These are phyloP conservation scores for Calidris pygmaea DNA, from an alignment of 2,113 vertebrate species.

Conservation along the genomic window DNA sequence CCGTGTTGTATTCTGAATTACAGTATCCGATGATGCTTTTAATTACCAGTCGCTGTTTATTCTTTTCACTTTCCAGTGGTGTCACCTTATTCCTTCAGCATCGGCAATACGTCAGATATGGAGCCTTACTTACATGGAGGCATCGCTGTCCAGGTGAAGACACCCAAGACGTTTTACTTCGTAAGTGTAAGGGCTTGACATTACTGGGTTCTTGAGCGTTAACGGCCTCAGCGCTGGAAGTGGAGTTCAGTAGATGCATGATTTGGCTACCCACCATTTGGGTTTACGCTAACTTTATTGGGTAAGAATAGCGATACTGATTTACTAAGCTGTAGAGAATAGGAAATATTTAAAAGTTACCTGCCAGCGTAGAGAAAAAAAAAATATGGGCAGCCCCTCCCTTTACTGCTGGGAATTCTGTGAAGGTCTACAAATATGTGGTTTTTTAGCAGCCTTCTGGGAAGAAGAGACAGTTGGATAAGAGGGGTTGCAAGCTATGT, in stretches of 20 bases:
- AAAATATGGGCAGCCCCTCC: background rate
- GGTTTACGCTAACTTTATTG: background rate
- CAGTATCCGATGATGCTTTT: background rate
- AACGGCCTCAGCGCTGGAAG: background rate
- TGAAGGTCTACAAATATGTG: background rate
- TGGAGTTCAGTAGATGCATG: background rate
- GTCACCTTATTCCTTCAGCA: conserved; percentile 91
- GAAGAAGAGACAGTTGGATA: background rate
- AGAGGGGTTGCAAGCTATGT: background rate
- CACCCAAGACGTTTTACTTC: conserved; percentile 85
- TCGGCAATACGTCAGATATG: conserved; percentile 87
- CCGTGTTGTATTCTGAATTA: background rate
- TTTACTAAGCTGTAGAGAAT: background rate
- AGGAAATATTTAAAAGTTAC: background rate
- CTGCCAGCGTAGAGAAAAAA: background rate
- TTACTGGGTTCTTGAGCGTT: fast-evolving
- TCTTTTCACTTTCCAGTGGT: conserved; percentile 78
- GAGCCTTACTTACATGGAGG: conserved; percentile 91
- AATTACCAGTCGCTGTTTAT: background rate
- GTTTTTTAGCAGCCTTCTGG: background rate
- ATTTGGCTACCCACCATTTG: background rate
- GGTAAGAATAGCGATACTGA: background rate
- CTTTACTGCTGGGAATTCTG: background rate
- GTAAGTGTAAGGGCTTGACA: conserved; percentile 79
- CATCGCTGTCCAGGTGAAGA: conserved; percentile 90